Base-by-base conservation (phyloP, 2,113 vertebrate genomes). In the Melanerpes formicivorus region DNA sequence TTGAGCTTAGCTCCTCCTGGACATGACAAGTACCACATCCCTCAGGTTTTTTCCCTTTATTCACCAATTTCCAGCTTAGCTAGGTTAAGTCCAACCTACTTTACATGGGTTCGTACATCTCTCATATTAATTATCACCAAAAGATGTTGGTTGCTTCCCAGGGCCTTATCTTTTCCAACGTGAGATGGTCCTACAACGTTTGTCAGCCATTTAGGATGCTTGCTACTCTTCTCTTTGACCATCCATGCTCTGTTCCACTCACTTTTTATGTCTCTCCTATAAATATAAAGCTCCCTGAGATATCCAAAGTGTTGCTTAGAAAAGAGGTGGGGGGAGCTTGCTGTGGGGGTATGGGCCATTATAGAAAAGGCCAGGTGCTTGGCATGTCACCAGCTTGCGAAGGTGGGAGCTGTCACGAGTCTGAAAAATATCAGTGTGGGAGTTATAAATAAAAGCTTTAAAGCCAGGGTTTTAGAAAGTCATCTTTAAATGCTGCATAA, bases 381-480 rank as follows among this genome's bases (percentile, higher is more conserved):
- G 97, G 97, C 97, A 88, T 91, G 84, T 96, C 96, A 97, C 93
- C 97, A 97, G 89, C 95, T 95, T 88, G 89, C 27, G 85, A 94
- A 95, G 91, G 96, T 96, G 96, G 92, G 84, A 96, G 95, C 96
- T 96, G 96, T 97, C 97, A 97, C 79, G 81, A 96, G 97, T 95
- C 96, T 97, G 93, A 98, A 97, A 98, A 97, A 97, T 97, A 97
- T 97, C 97, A 96, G 95, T 95, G 93, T n/a, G 93, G 94, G 96
- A 96, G 97, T 96, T 97, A 97, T 97, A 98, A 98, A 98, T 98
- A 97, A 97, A 96, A 94, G 95, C 84, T 96, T 79, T 91, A 88
- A 96, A 97, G 96, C 97, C 96, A 97, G 80, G 91, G 90, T 91
- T 97, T 97, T 95, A 96, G 95, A 97, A 97, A 98, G 95, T 93